Percentiles rank a stretch among this genome's conserved stretches.
Conservation (phyloP, 2,113 vertebrate genomes). For the Passer domesticus region DNA sequence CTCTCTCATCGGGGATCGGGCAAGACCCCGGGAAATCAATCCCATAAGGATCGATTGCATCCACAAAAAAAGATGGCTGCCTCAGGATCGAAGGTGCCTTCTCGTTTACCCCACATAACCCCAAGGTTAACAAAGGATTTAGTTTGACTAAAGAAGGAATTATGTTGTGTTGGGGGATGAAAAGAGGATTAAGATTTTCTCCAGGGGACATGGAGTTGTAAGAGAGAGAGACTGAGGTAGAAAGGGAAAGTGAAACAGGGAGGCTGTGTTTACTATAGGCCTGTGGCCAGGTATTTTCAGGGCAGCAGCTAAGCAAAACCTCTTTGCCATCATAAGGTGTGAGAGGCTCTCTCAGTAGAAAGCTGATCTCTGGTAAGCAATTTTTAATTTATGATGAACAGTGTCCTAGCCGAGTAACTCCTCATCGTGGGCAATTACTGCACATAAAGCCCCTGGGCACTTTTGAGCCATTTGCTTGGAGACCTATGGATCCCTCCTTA, state of each 20-base stretch:
- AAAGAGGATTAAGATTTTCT: slow-evolving; percentile 29
- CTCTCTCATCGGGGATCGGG: not conserved
- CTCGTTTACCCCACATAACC: not conserved
- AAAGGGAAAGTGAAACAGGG: not conserved
- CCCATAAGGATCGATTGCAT: not conserved
- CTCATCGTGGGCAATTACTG: rapidly evolving
- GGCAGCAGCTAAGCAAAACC: not conserved
- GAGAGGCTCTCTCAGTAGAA: not conserved
- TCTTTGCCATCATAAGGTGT: not conserved
- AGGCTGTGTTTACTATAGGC: not conserved
- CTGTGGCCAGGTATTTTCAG: not conserved
- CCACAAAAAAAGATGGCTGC: not conserved
- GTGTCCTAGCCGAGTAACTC: not conserved
- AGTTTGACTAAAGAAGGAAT: not conserved
- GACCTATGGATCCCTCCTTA: not conserved
- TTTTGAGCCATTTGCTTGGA: not conserved
- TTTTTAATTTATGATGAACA: not conserved
- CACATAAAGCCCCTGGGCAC: not conserved
- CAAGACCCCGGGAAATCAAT: not conserved
- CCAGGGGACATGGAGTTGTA: not conserved
- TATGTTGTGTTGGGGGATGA: not conserved
- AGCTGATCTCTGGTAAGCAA: not conserved
- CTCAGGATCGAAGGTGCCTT: not conserved
- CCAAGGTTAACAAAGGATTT: slow-evolving; percentile 20
- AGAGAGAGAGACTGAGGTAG: not conserved